Percentiles rank a stretch among this genome's conserved stretches.
Conservation (phyloP, 2,113 vertebrate genomes). For the Cairina moschata region DNA sequence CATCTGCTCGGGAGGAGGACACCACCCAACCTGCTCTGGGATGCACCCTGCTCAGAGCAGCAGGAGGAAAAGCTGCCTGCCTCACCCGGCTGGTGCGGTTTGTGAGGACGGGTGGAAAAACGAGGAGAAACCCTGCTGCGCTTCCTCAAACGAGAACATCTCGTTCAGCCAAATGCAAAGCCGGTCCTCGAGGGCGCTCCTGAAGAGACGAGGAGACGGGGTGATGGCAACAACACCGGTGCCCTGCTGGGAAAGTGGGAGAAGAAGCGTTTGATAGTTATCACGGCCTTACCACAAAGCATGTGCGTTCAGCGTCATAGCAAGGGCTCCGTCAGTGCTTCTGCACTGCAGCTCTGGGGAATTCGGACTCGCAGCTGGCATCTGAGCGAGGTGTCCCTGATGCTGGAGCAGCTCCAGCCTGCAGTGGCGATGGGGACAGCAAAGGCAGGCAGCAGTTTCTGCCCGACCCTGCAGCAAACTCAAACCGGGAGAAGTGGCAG, state of each 20-base stretch:
- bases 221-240: not conserved
- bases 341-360: not conserved
- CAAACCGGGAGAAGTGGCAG: no score
- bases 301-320: not conserved
- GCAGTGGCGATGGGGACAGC: not conserved
- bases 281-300: not conserved
- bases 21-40: not conserved
- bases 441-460: not conserved
- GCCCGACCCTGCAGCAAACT: not conserved
- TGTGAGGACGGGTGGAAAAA: not conserved
- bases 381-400: accelerated
- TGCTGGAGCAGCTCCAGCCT: not conserved
- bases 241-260: constrained; percentile 39
- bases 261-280: constrained; percentile 1
- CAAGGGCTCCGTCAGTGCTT: not conserved
- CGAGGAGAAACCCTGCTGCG: not conserved
- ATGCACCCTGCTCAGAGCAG: not conserved
- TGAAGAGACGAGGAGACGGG: not conserved
- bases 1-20: not conserved
- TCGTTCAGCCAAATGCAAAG: constrained; percentile 50
- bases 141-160: constrained; percentile 20
- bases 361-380: not conserved
- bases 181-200: constrained; percentile 1
- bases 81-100: not conserved
- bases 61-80: not conserved